phyloP scores from a whole-genome alignment of 2,797 vertebrate genomes.

The Nasua narica region DNA sequence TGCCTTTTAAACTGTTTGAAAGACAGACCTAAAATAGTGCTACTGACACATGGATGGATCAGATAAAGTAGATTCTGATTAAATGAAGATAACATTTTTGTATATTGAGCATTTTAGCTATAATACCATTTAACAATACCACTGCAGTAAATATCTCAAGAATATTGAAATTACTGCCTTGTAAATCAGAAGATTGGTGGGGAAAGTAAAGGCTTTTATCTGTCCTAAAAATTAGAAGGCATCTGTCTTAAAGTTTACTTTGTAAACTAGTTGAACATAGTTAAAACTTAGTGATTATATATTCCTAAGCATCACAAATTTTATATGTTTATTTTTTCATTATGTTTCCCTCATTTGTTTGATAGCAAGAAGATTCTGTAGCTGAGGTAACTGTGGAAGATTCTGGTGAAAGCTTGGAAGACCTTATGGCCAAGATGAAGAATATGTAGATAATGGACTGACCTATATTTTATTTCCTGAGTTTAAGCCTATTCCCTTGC shows the following conservation, averaged over 20 bases:
- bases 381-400: conserved; percentile 87
- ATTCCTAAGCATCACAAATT: conserved; percentile 3
- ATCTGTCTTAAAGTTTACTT: not conserved
- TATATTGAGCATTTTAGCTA: conserved; percentile 1
- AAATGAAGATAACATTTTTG: conserved; percentile 16
- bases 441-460: conserved; percentile 84
- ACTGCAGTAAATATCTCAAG: not conserved
- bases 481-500: conserved; percentile 16
- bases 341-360: conserved; percentile 42
- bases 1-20: conserved; percentile 33
- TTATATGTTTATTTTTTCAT: not conserved
- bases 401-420: conserved; percentile 94
- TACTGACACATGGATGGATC: not conserved
- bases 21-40: not conserved
- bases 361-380: conserved; percentile 76
- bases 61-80: conserved; percentile 13
- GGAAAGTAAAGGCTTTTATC: not conserved
- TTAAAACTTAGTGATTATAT: not conserved
- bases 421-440: conserved; percentile 97
- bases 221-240: not conserved
- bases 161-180: conserved; percentile 11
- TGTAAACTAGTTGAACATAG: not conserved
- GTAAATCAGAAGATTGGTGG: not conserved
- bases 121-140: not conserved
- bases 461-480: not conserved